phyloP scores from a whole-genome alignment of 2,113 vertebrate species.

The Microtus oregoni region DNA sequence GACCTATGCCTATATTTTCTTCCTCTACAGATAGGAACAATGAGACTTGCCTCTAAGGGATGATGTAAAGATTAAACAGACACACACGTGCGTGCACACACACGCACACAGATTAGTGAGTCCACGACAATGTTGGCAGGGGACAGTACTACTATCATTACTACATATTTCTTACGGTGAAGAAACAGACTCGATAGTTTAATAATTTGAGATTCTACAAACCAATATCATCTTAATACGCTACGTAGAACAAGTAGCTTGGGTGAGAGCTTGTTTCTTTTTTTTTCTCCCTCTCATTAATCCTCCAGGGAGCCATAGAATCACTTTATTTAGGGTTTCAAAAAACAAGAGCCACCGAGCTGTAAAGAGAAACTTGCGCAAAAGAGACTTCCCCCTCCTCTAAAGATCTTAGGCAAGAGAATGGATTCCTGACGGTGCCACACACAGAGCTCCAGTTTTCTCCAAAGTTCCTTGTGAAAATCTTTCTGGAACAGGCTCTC shows the following conservation, averaged over 20 bases:
- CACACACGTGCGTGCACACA: not conserved
- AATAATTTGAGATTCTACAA: not conserved
- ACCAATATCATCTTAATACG: not conserved
- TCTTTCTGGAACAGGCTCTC: not conserved
- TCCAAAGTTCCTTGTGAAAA: rapidly evolving
- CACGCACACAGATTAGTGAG: not conserved
- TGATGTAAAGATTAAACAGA: not conserved
- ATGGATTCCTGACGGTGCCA: not conserved
- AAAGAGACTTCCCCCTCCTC: not conserved
- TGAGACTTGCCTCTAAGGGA: not conserved
- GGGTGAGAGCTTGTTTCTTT: not conserved
- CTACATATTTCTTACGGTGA: not conserved
- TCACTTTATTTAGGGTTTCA: not conserved
- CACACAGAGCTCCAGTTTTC: not conserved
- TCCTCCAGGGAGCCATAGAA: not conserved
- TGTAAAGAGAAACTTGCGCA: not conserved
- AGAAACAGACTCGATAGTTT: not conserved
- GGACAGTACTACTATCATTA: not conserved
- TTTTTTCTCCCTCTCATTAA: not conserved
- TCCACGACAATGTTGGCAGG: too few species aligned
- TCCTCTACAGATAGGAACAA: conserved; percentile 13
- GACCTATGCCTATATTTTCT: not conserved
- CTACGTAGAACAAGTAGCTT: not conserved
- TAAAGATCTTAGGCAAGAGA: not conserved
- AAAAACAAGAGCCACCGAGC: not conserved